Percentiles rank a stretch among this genome's conserved stretches.
Evolutionary conservation across 2,113 vertebrate species (phyloP).

Genomic region (Thalassarche chlororhynchos): DNA sequence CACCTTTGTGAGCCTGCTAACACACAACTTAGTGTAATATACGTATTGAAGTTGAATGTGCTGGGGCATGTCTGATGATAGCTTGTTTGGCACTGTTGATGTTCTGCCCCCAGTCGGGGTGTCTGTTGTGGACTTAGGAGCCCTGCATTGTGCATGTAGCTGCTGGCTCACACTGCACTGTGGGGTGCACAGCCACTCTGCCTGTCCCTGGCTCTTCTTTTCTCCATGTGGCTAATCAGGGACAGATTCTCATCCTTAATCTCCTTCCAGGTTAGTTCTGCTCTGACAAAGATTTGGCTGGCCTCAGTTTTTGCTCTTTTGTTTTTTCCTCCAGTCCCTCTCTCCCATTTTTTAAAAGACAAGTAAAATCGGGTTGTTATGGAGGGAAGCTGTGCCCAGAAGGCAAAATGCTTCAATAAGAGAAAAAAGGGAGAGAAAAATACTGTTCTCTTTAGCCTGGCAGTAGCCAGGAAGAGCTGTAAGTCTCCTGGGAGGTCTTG

Average conservation of each 20-base stretch:
- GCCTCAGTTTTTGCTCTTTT: neutral
- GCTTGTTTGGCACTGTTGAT: neutral
- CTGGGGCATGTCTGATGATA: neutral
- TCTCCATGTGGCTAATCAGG: neutral
- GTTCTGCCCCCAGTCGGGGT: rapidly evolving
- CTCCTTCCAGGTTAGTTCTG: neutral
- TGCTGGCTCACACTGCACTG: neutral
- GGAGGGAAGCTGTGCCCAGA: neutral
- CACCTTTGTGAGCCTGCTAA: neutral
- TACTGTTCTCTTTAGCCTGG: neutral
- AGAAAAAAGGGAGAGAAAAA: neutral
- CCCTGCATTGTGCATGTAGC: neutral
- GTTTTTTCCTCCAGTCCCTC: neutral
- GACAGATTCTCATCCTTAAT: neutral
- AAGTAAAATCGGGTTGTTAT: neutral
- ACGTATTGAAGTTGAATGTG: neutral
- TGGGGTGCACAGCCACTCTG: neutral
- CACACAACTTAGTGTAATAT: neutral
- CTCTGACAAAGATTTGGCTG: neutral
- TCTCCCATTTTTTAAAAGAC: neutral
- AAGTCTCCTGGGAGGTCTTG: conserved; percentile 23
- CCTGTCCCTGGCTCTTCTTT: neutral
- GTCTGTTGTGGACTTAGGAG: neutral
- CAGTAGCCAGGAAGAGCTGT: conserved; percentile 1
- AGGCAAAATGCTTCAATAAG: neutral